Evolutionary conservation across 2,797 vertebrate species (phyloP), one percentile per base, ranked within the genome.

Genomic region (Orestias chungarensis): DNA sequence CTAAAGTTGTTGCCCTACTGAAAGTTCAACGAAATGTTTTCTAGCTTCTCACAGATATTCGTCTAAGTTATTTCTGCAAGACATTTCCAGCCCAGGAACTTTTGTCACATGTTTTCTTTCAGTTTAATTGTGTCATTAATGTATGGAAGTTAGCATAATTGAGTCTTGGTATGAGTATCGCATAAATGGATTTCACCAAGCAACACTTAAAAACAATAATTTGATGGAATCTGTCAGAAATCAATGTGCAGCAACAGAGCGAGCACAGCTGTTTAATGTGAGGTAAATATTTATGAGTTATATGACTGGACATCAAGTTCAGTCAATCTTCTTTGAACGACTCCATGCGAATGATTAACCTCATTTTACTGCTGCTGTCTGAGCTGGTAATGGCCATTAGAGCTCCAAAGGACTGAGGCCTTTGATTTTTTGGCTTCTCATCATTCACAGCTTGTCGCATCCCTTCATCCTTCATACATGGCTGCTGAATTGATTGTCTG

Each of bases 251-350:
- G 95, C 95, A 96, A 96, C 94, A 95, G 95, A 95, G 94, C 94
- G 91, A 76, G 70, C 94, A 94, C 94, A 95, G 95, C 96, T 96
- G 94, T 93, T 92, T 95, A 95, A 96, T 96, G 95, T 93, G 82
- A 96, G 96, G 96, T 98, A 97, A 98, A 99, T 99, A 99, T 99
- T 98, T 98, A 99, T 99, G 97, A 98, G 96, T 96, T 95, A 96
- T 96, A 95, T 96, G 95, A 97, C 94, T 94, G 93, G 94, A 94
- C 95, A 95, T 97, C 96, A 95, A 96, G 96, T 96, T 94, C 93
- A 96, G 96, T 99, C 97, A 97, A 96, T 99, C 96, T 96, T 95
- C 95, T 96, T 94, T 94, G 95, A 96, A 95, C 95, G 95, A 95
- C 97, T 96, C 95, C 96, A 94, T 95, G 96, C 95, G 95, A 96